Conservation (phyloP, 2,113 vertebrate genomes). For the Heptranchias perlo region DNA sequence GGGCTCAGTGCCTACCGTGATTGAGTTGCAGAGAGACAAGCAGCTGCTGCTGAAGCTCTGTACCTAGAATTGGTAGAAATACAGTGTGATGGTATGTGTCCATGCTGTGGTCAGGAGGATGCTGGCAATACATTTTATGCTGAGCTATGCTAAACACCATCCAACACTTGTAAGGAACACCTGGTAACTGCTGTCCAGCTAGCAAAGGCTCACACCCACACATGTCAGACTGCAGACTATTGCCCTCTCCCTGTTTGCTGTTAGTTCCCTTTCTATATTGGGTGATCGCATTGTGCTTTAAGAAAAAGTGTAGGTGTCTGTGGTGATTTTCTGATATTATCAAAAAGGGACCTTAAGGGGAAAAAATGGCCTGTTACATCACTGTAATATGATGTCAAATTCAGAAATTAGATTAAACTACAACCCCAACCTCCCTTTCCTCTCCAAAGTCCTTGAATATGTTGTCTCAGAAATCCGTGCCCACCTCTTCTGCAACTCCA, state of each 20-base stretch:
- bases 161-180: background rate
- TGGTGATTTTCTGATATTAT: no score
- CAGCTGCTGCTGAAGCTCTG: background rate
- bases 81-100: background rate
- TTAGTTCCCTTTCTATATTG: background rate
- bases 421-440: no score
- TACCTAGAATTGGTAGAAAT: background rate
- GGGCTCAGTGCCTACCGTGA: background rate
- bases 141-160: background rate
- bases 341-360: no score
- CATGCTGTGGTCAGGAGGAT: background rate
- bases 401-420: no score
- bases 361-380: no score
- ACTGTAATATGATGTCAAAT: no score
- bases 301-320: background rate
- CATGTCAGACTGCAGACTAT: background rate
- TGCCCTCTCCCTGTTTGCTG: background rate
- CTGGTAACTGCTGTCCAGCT: background rate
- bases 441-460: no score
- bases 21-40: background rate
- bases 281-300: background rate
- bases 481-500: no score
- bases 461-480: no score
- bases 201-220: background rate
- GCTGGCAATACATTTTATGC: background rate